phyloP scores from a whole-genome alignment of 2,113 vertebrate species.

The Bufo gargarizans region DNA sequence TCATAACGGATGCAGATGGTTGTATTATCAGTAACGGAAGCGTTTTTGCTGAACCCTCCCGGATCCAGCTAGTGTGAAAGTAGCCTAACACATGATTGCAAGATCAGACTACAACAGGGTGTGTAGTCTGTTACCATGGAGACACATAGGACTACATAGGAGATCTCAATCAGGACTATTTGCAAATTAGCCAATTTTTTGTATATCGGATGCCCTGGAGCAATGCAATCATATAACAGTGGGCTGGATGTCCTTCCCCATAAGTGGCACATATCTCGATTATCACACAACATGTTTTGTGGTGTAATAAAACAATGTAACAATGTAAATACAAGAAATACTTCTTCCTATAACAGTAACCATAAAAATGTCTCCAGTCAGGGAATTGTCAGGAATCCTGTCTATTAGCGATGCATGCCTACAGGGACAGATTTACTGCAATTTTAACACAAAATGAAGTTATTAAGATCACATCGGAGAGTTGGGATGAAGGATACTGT shows the following conservation, averaged over 20 bases:
- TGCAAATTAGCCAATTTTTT: background rate
- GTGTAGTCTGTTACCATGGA: background rate
- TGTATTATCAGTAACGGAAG: no score
- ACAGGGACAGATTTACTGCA: background rate
- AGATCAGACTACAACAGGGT: background rate
- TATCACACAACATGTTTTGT: background rate
- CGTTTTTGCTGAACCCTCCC: no score
- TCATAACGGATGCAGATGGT: no score
- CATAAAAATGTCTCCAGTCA: background rate
- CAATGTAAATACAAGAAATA: slow-evolving; percentile 1
- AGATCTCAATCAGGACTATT: background rate
- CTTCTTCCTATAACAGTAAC: background rate
- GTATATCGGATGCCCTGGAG: no score
- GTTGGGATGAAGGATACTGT: background rate
- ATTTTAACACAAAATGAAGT: background rate
- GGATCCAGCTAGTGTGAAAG: no score
- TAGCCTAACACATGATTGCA: background rate
- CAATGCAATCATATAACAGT: background rate
- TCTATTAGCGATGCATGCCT: background rate
- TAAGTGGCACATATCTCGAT: background rate
- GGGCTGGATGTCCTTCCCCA: background rate
- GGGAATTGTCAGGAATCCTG: background rate
- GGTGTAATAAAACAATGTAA: background rate
- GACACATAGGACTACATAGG: background rate
- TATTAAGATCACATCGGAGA: background rate